Conservation (phyloP, 2,113 vertebrate genomes). For the Pleuronectes platessa region DNA sequence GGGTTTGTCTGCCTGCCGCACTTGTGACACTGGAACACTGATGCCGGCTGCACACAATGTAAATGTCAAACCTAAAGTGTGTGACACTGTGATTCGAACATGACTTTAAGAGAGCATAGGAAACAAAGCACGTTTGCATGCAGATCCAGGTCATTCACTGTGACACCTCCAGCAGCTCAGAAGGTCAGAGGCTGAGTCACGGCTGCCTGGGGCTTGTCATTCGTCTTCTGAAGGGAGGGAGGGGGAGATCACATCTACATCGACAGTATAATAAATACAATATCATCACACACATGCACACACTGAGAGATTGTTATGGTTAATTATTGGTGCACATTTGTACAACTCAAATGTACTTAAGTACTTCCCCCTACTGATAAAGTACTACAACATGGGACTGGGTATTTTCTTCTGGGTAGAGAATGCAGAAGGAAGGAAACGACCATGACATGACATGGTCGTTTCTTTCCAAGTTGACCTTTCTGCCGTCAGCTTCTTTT, state of each 20-base stretch:
- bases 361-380: no score
- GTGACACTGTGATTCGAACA: neutral
- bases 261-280: neutral
- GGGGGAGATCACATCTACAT: neutral
- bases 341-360: no score
- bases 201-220: neutral
- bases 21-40: neutral
- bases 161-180: neutral
- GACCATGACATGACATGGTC: no score
- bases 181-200: neutral
- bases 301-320: no score
- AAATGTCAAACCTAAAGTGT: neutral
- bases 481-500: no score
- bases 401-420: no score
- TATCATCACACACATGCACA: no score
- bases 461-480: no score
- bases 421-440: no score
- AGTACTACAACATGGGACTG: no score
- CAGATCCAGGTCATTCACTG: neutral
- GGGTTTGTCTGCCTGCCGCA: slow-evolving; percentile 2
- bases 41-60: neutral
- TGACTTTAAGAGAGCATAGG: neutral
- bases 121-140: slow-evolving; percentile 15
- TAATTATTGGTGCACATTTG: no score
- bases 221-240: neutral